Conservation (phyloP, 1,140 invertebrate species). For the Apis florea region DNA sequence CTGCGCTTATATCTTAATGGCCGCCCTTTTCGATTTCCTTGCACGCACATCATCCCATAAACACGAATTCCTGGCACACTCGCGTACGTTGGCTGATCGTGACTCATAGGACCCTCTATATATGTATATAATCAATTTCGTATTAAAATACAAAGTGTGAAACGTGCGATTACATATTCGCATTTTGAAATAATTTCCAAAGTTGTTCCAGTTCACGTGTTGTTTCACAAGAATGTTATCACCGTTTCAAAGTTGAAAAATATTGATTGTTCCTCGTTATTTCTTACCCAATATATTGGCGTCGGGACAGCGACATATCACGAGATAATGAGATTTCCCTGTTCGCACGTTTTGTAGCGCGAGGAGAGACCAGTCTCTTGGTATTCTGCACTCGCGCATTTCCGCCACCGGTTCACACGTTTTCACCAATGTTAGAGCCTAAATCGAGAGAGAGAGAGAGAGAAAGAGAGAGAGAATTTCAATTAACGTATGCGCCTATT, state of each 20-base stretch:
- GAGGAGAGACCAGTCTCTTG: constrained; percentile 94
- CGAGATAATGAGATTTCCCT: constrained; percentile 96
- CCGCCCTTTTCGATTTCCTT: constrained; percentile 79
- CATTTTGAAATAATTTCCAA: no score
- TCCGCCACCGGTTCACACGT: constrained; percentile 94
- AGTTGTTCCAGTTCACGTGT: no score
- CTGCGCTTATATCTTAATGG: constrained; percentile 80
- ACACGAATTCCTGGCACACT: constrained; percentile 95
- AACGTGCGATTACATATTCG: no score
- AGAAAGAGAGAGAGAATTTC: no score
- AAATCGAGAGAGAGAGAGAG: constrained; percentile 56
- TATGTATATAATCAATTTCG: no score
- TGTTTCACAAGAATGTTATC: no score
- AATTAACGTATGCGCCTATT: no score
- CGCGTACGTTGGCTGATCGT: constrained; percentile 95
- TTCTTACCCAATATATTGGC: constrained; percentile 89
- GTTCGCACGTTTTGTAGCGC: constrained; percentile 95
- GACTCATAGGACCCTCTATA: constrained; percentile 94
- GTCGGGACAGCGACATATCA: constrained; percentile 94
- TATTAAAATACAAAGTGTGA: no score
- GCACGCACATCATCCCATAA: constrained; percentile 95
- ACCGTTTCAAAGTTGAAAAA: no score
- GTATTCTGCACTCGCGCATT: constrained; percentile 92
- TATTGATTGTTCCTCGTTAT: neutral
- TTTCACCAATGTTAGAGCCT: constrained; percentile 94